These are phyloP conservation scores for Leptopterna dolabrata DNA, from an alignment of 2,888 invertebrate genomes.

Conservation along the genomic window DNA sequence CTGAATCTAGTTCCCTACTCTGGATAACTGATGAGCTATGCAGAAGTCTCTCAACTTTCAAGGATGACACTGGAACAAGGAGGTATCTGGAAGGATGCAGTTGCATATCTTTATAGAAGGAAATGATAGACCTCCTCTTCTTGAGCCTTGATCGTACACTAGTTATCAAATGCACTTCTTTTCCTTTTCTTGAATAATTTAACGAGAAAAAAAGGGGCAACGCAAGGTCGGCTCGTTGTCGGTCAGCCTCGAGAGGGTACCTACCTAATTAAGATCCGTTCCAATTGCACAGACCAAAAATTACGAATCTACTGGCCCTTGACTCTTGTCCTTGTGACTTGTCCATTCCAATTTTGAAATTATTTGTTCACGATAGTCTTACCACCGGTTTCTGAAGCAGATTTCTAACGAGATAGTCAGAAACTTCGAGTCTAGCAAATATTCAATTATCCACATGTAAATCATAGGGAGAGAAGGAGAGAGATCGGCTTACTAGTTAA, in stretches of 20 bases:
- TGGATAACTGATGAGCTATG: not conserved
- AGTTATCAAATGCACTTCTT: not conserved
- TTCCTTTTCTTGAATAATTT: not conserved
- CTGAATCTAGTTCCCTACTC: too few species aligned
- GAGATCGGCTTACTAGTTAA: too few species aligned
- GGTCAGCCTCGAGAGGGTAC: not conserved
- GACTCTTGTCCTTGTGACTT: not conserved
- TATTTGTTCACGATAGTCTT: not conserved
- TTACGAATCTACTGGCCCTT: not conserved
- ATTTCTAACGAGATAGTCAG: too few species aligned
- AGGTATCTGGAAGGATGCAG: not conserved
- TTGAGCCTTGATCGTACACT: not conserved
- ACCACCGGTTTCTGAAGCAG: too few species aligned
- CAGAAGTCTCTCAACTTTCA: not conserved
- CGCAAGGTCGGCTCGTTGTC: not conserved
- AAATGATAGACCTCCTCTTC: not conserved
- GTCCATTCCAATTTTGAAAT: not conserved
- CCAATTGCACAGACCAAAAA: not conserved
- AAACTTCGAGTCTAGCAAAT: too few species aligned
- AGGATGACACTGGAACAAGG: not conserved
- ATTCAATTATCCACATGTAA: too few species aligned
- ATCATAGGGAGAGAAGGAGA: too few species aligned
- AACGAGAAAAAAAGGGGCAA: not conserved
- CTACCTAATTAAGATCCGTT: not conserved
- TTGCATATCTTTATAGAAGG: not conserved